Percentiles rank a stretch among this genome's conserved stretches.
Conservation (phyloP, 2,797 vertebrate species). For the Bovichtus diacanthus region DNA sequence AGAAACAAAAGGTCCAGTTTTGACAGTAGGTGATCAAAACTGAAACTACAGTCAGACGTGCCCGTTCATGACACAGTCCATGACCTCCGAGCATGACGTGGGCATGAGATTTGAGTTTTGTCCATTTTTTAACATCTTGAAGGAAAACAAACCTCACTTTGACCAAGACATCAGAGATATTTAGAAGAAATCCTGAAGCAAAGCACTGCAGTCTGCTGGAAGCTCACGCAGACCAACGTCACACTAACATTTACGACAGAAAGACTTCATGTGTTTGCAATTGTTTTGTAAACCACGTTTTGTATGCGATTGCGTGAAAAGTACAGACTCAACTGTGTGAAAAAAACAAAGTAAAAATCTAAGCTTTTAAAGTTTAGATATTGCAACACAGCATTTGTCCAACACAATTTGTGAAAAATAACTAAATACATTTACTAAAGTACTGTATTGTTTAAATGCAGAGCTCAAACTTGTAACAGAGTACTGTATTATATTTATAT, state of each 20-base stretch:
- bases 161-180: no score
- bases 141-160: not conserved
- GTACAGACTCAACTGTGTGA: not conserved
- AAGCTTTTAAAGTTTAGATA: not conserved
- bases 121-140: no score
- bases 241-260: not conserved
- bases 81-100: no score
- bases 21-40: not conserved
- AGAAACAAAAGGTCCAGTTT: not conserved
- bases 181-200: not conserved
- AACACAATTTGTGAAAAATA: no score
- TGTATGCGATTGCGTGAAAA: no score
- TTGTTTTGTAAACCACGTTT: no score
- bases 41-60: not conserved
- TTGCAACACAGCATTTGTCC: not conserved
- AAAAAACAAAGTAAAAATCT: not conserved
- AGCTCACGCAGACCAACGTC: not conserved
- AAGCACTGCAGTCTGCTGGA: not conserved
- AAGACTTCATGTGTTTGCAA: no score
- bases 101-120: no score
- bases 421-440: not conserved
- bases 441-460: no score
- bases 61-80: no score
- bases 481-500: not conserved
- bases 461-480: no score